Percentiles rank a stretch among this genome's conserved stretches.
Conservation (phyloP, 2,113 vertebrate genomes). For the Theristicus caerulescens region DNA sequence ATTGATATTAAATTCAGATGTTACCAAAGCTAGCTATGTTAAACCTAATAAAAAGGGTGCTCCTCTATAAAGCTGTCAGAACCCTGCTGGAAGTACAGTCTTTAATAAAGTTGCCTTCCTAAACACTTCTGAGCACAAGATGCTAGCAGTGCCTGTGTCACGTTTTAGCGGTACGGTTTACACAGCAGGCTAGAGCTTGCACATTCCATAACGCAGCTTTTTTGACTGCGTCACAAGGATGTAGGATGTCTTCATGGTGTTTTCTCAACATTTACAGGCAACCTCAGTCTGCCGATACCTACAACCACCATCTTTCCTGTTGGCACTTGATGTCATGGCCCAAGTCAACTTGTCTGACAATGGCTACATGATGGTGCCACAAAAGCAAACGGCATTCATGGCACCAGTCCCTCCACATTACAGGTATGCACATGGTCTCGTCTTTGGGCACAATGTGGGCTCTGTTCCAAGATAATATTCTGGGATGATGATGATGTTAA, state of each 20-base stretch:
- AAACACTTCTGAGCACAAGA: not conserved
- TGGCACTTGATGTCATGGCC: not conserved
- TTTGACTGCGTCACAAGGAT: not conserved
- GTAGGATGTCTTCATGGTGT: not conserved
- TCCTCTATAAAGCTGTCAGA: not conserved
- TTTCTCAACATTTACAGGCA: not conserved
- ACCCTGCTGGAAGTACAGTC: not conserved
- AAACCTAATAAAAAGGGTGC: not conserved
- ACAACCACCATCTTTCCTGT: not conserved
- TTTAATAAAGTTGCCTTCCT: not conserved
- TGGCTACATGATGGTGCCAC: accelerated
- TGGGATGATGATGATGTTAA: not conserved
- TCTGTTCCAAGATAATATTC: not conserved
- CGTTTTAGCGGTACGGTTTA: not conserved
- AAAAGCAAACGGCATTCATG: not conserved
- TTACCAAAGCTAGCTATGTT: not conserved
- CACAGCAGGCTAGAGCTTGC: not conserved
- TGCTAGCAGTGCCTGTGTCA: not conserved
- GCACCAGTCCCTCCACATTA: not conserved
- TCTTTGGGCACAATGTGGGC: not conserved
- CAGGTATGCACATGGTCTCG: not conserved
- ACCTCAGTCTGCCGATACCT: not conserved
- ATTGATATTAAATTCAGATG: not conserved
- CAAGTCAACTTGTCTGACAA: not conserved
- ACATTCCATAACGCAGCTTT: not conserved